phyloP scores from a whole-genome alignment of 2,797 vertebrate genomes.

The Lindbergichthys nudifrons region DNA sequence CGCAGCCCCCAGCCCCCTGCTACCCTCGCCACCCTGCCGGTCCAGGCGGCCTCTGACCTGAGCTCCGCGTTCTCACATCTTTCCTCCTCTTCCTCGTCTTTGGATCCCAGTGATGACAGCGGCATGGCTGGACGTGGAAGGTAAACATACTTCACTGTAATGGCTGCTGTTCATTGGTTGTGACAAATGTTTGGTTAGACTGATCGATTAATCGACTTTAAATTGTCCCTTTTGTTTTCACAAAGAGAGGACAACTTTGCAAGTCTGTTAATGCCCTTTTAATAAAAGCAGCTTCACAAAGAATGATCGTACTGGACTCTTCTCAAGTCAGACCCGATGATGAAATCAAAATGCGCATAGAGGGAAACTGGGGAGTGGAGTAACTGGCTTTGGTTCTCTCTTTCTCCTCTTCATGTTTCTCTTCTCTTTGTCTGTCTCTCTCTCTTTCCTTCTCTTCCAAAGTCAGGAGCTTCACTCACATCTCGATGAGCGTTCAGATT shows the following conservation, averaged over 20 bases:
- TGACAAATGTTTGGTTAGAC: too few relatives aligned
- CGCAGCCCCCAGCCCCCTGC: slow-evolving; percentile 86
- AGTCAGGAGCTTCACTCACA: slow-evolving; percentile 53
- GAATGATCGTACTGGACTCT: slow-evolving; percentile 6
- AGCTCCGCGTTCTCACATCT: slow-evolving; percentile 83
- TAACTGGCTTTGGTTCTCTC: slow-evolving; percentile 65
- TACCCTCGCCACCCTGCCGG: slow-evolving; percentile 22
- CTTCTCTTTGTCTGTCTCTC: too few relatives aligned
- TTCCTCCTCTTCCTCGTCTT: slow-evolving; percentile 78
- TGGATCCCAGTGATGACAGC: slow-evolving; percentile 89
- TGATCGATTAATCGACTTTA: too few relatives aligned
- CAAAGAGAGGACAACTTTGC: slow-evolving; percentile 23
- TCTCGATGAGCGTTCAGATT: slow-evolving; percentile 81
- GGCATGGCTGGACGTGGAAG: slow-evolving; percentile 89
- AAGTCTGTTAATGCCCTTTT: background rate
- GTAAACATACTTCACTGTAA: slow-evolving; percentile 69
- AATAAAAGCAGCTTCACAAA: slow-evolving; percentile 21
- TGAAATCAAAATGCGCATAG: slow-evolving; percentile 80
- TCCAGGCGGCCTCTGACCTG: slow-evolving; percentile 85
- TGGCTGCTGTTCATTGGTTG: background rate
- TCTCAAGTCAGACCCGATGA: slow-evolving; percentile 67
- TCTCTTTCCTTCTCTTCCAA: slow-evolving; percentile 28
- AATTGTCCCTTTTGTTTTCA: background rate
- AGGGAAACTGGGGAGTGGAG: slow-evolving; percentile 66
- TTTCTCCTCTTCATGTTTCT: background rate